Evolutionary conservation across 2,797 vertebrate species (phyloP).

Genomic region (Gorsachius magnificus): DNA sequence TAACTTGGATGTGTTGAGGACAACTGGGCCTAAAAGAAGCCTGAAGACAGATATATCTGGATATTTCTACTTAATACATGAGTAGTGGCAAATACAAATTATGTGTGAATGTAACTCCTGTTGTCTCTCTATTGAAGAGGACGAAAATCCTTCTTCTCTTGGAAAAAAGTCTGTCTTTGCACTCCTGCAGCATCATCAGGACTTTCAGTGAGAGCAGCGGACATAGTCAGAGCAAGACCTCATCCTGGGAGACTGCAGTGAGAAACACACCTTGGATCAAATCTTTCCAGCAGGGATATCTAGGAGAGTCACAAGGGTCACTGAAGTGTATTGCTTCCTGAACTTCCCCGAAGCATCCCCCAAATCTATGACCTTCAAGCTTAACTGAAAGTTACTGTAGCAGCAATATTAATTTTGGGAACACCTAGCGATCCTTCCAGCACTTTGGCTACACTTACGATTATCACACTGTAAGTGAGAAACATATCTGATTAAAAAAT

Average conservation of each 20-base stretch:
- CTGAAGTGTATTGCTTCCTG: neutral
- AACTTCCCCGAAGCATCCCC: neutral
- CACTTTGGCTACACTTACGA: neutral
- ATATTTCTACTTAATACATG: neutral
- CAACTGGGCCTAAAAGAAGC: neutral
- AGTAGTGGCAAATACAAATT: neutral
- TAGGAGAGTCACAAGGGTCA: neutral
- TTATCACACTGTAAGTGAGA: neutral
- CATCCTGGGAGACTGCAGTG: neutral
- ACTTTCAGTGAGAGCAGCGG: neutral
- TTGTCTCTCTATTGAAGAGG: neutral
- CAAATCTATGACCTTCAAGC: neutral
- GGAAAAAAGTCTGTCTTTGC: neutral
- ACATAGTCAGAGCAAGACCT: neutral
- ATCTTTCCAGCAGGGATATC: neutral
- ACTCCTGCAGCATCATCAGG: neutral
- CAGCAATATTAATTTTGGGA: neutral
- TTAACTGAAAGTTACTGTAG: neutral
- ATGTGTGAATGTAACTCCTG: neutral
- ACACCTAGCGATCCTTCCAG: neutral
- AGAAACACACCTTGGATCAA: neutral
- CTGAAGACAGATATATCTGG: neutral
- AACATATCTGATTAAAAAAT: neutral
- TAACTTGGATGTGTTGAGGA: neutral
- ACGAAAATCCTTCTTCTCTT: neutral